phyloP scores from a whole-genome alignment of 1,140 invertebrate genomes.

The Leptonema lineaticorne region DNA sequence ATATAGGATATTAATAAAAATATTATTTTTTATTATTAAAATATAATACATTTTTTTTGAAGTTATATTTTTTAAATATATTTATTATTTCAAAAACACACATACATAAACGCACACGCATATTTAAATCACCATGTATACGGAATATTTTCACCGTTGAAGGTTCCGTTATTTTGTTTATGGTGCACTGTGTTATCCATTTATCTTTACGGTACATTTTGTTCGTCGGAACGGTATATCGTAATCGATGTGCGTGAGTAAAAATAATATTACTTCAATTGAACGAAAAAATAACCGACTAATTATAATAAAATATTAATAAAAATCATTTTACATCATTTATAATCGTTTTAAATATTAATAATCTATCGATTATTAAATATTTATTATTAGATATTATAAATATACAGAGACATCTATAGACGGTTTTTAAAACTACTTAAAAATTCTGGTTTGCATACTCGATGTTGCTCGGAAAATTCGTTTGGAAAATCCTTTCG shows the following conservation, averaged over 20 bases:
- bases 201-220: slow-evolving; percentile 16
- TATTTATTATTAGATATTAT: no score
- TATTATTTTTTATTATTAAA: neutral
- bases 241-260: neutral
- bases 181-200: slow-evolving; percentile 14
- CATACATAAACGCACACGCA: neutral
- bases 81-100: neutral
- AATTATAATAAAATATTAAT: no score
- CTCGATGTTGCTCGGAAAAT: slow-evolving; percentile 1
- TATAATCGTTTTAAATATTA: no score
- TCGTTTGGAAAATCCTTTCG: neutral
- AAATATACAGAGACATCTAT: slow-evolving; percentile 16
- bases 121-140: neutral
- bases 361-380: no score
- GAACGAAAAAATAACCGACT: no score
- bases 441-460: neutral
- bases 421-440: neutral
- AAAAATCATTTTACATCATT: no score
- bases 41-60: neutral
- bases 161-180: slow-evolving; percentile 11
- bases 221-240: slow-evolving; percentile 3
- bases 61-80: neutral
- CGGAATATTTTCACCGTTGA: neutral
- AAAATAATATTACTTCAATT: no score
- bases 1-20: no score